Evolutionary conservation across 2,113 vertebrate species (phyloP), one percentile per base, ranked within the genome.

Genomic region (Dipodomys ordii): DNA sequence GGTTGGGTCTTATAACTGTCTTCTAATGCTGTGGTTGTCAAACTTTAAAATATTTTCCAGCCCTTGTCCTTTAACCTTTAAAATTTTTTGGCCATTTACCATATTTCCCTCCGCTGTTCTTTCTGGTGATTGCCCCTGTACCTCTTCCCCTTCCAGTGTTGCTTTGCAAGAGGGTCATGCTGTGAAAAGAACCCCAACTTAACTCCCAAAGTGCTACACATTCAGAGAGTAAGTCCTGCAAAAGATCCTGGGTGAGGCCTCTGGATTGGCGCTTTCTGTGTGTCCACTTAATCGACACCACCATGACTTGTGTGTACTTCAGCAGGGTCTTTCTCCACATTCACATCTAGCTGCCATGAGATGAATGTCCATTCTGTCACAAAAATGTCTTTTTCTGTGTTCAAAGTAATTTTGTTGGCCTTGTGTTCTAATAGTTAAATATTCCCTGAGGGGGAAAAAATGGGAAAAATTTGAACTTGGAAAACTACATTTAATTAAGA

Each of bases 231-330:
- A 95, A 84, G 28, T 95, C 85, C 46, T 49, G 2, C 80, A 92
- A 84, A 92, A 68, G 49, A 95, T 97, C 90, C 60, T 93, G 88
- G 83, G 95, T 87, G 88, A 62, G 53, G 91, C 95, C n/a, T 90
- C 76, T 97, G 90, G 80, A 96, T 88, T 80, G 88, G 35, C 90
- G 96, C 90, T 98, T 97, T 95, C 62, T 90, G 19, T 69, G 96
- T 39, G 96, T 39, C 39, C 39, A 6, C 39, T 39, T 39, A 39
- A 39, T 39, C 39, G 39, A 39, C 39, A 39, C 39, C 39, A 39
- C 39, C 39, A 39, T 39, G 39, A 83, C 92, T 68, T 95, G 2
- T 92, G 93, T 71, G 87, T 90, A 77, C 35, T 87, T 82, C 49
- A 85, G 88, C 44, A 68, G 93, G 83, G 88, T 78, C 15, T 93